These are phyloP conservation scores for Hippopotamyrus pictus DNA, from an alignment of 2,797 vertebrate genomes.

Conservation along the genomic window DNA sequence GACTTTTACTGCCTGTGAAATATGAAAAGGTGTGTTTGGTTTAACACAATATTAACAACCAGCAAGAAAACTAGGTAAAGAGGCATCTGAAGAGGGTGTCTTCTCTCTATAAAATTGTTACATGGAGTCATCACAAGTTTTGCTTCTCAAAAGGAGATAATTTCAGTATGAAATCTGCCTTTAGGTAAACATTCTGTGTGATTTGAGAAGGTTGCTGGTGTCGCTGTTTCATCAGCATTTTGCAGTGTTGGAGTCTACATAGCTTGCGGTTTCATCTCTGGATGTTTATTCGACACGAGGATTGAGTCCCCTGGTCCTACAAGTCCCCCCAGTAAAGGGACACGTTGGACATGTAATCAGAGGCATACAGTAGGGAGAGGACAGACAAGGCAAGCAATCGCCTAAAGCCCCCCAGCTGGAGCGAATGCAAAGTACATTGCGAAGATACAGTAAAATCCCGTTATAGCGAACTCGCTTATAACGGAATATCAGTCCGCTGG, in stretches of 20 bases:
- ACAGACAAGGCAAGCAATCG: background rate
- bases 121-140: background rate
- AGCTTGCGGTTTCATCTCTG: conserved; percentile 46
- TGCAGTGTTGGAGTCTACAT: conserved; percentile 45
- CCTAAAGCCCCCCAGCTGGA: too few species aligned
- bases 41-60: background rate
- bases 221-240: conserved; percentile 44
- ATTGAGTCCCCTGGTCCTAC: conserved; percentile 39
- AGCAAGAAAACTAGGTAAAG: background rate
- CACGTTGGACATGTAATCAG: background rate
- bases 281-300: conserved; percentile 46
- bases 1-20: background rate
- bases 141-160: background rate
- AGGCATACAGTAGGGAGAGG: background rate
- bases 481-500: too few species aligned
- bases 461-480: too few species aligned
- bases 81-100: background rate
- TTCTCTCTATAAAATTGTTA: background rate
- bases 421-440: too few species aligned
- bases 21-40: background rate
- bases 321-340: conserved; percentile 18
- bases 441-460: too few species aligned
- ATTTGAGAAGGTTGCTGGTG: conserved; percentile 15
- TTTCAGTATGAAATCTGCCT: background rate
- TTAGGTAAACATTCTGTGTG: background rate